These are phyloP conservation scores for Dipodomys ordii DNA, from an alignment of 2,113 vertebrate species.

Conservation along the genomic window DNA sequence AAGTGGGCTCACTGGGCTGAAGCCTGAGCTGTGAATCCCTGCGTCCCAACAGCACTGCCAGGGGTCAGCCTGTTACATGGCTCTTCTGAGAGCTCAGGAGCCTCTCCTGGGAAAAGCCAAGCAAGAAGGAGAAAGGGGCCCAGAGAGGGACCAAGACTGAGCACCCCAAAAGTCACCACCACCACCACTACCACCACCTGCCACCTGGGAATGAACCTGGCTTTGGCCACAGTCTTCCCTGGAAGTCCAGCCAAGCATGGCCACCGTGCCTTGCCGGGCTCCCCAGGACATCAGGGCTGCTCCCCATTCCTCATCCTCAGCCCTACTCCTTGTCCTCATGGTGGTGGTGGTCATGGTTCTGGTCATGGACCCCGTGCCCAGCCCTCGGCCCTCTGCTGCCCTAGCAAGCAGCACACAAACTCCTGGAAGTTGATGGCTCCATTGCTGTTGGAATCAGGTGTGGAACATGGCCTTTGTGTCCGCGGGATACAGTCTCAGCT, in stretches of 20 bases:
- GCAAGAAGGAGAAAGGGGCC: background rate
- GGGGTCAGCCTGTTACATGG: too few species aligned
- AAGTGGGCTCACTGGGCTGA: background rate
- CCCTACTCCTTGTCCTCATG: background rate
- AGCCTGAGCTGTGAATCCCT: too few species aligned
- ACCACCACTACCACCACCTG: background rate
- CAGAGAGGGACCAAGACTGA: too few species aligned
- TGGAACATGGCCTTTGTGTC: constrained; percentile 92
- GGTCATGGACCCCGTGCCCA: constrained; percentile 73
- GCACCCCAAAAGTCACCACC: too few species aligned
- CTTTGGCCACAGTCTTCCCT: too few species aligned
- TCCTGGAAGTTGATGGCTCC: constrained; percentile 93
- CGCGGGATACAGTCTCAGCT: constrained; percentile 88
- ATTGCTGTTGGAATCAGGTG: constrained; percentile 92
- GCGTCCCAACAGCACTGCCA: too few species aligned
- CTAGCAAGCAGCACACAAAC: constrained; percentile 90
- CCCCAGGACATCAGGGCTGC: background rate
- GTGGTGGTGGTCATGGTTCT: too few species aligned
- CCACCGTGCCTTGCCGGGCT: background rate
- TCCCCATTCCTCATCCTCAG: background rate
- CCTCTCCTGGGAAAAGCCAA: background rate
- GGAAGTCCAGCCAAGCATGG: too few species aligned
- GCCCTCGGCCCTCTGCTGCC: constrained; percentile 76
- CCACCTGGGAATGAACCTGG: constrained; percentile 91
- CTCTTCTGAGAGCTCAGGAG: too few species aligned